Evolutionary conservation across 2,888 invertebrate species (phyloP).

Genomic region (Leuctra nigra): DNA sequence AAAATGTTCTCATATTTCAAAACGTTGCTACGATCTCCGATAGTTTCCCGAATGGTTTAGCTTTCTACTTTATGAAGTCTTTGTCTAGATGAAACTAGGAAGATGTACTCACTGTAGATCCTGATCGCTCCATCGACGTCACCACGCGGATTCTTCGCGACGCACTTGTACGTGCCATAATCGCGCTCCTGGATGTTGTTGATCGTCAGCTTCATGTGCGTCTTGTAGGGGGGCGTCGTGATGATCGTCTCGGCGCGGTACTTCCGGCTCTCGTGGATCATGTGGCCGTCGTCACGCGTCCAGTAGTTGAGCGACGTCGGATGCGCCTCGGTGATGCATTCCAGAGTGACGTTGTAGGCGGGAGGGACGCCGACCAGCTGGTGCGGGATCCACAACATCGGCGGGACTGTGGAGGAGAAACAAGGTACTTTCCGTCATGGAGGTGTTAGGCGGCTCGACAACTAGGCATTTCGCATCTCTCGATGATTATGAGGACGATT

Average conservation of each 20-base stretch:
- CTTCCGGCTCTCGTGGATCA: slow-evolving; percentile 80
- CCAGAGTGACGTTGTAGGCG: slow-evolving; percentile 74
- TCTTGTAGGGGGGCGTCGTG: slow-evolving; percentile 69
- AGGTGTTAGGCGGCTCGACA: not conserved
- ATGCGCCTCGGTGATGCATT: slow-evolving; percentile 87
- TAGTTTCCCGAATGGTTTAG: no score
- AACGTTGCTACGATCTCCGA: no score
- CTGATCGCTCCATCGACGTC: slow-evolving; percentile 86
- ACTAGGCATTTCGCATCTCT: no score
- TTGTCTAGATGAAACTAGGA: no score
- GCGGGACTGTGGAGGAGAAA: slow-evolving; percentile 64
- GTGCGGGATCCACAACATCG: slow-evolving; percentile 88
- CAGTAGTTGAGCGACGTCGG: slow-evolving; percentile 87
- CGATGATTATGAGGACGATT: no score
- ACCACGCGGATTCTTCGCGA: slow-evolving; percentile 84
- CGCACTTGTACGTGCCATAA: slow-evolving; percentile 82
- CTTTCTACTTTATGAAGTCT: no score
- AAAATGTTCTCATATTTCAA: no score
- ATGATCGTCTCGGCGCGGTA: slow-evolving; percentile 59
- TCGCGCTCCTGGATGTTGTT: slow-evolving; percentile 67
- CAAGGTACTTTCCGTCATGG: not conserved
- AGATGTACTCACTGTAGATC: slow-evolving; percentile 69
- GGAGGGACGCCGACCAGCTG: slow-evolving; percentile 81
- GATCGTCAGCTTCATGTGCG: slow-evolving; percentile 80
- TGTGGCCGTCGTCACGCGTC: slow-evolving; percentile 80